Percentiles rank a stretch among this genome's conserved stretches.
These are phyloP conservation scores for Hypselothyrea guttata DNA, from an alignment of 2,888 invertebrate genomes.

Conservation along the genomic window DNA sequence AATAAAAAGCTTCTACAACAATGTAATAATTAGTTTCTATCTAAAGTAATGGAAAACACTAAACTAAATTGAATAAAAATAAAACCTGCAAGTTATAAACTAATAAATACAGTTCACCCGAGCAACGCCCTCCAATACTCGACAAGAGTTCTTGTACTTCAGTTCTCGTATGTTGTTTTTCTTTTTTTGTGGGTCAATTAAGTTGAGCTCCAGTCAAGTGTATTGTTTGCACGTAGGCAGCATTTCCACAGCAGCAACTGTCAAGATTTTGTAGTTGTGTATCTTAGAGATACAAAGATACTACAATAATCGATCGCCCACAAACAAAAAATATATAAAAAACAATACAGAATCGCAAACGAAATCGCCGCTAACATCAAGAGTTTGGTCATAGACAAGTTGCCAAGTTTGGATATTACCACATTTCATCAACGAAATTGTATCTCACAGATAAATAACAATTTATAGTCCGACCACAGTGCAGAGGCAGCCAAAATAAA, in stretches of 20 bases:
- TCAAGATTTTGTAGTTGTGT: not conserved
- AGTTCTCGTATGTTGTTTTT: too few relatives aligned
- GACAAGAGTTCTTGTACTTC: too few relatives aligned
- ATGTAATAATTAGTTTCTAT: too few relatives aligned
- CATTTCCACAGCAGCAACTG: conserved; percentile 24
- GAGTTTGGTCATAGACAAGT: conserved; percentile 49
- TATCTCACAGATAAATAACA: conserved; percentile 38
- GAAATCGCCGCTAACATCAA: conserved; percentile 5
- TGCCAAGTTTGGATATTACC: conserved; percentile 59
- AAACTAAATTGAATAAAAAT: too few relatives aligned
- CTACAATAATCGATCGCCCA: conserved; percentile 21
- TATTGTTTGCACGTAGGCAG: conserved; percentile 6
- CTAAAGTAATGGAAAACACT: too few relatives aligned
- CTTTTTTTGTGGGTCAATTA: conserved; percentile 6
- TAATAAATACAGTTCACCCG: too few relatives aligned
- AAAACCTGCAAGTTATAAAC: too few relatives aligned
- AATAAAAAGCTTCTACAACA: too few relatives aligned
- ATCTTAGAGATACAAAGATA: conserved; percentile 29
- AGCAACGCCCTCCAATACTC: too few relatives aligned
- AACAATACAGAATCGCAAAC: conserved; percentile 10
- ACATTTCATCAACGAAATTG: conserved; percentile 45
- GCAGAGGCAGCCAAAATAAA: conserved; percentile 42
- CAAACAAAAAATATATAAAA: conserved; percentile 18
- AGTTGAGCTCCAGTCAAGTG: too few relatives aligned
- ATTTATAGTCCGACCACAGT: conserved; percentile 58